Evolutionary conservation across 2,113 vertebrate species (phyloP), one percentile per base, ranked within the genome.

Genomic region (Macroglossus sobrinus): DNA sequence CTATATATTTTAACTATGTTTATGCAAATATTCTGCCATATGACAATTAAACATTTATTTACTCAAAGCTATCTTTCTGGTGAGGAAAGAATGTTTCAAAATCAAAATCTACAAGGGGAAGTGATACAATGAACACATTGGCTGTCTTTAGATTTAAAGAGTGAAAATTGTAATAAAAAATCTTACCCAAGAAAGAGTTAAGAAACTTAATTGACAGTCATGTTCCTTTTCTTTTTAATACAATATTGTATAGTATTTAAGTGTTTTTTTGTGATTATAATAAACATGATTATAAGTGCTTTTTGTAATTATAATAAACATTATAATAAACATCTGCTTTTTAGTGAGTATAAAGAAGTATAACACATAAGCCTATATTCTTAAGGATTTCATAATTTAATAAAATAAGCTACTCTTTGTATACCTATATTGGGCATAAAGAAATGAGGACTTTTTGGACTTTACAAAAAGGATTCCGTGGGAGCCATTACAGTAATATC

Each of bases 161-260:
- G 24, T 43, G 22, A 71, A 95, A 91, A 61, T 13, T 91, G 2
- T 63, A 63, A 28, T 66, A 89, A 71, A 80, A 84, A 11, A 50
- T 1, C 21, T 35, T 26, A 21, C 19, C 33, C 7, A 33, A 35
- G 18, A 14, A 50, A 84, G 78, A 69, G 21, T 26, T 40, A n/a
- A 72, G 11, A 61, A 85, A 61, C 28, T 78, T 85, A 90, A 68
- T 16, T 43, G 5, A 50, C 4, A 76, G 26, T 15, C 12, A 71
- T 61, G 68, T 66, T 35, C 26, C 40, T 93, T 91, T 61, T 11
- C n/a, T 85, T 78, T 76, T 69, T 78, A 76, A 38, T 71, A 28
- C n/a, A 94, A 38, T 66, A 76, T 33, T 10, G 13, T 43, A 79
- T 2, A 43, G n/a, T 8, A 33, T 4, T 30, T 24, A 79, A 74